phyloP scores from a whole-genome alignment of 2,113 vertebrate species.

The Anas platyrhynchos region DNA sequence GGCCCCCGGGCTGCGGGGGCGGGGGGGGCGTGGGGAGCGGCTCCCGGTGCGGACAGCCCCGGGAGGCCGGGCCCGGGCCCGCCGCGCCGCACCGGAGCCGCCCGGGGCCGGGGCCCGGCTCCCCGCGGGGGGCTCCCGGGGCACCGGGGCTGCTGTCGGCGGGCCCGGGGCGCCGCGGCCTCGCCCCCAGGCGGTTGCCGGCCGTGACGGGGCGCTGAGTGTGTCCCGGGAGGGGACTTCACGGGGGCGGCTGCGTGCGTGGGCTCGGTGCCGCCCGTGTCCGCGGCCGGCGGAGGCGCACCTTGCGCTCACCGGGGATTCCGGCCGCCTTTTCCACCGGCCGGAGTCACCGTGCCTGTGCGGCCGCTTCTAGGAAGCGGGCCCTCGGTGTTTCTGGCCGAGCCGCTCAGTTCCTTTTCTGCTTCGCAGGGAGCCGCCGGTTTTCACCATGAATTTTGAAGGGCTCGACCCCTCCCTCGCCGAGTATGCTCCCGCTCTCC shows the following conservation, averaged over 20 bases:
- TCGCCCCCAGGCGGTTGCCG: not conserved
- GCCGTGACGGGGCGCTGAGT: not conserved
- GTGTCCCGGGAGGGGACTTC: not conserved
- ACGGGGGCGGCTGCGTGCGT: not conserved
- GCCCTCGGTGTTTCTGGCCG: not conserved
- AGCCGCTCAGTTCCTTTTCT: not conserved
- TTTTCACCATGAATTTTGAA: constrained; percentile 92
- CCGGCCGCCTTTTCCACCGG: not conserved
- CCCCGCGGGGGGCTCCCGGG: not conserved
- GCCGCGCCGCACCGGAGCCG: not conserved
- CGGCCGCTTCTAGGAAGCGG: not conserved
- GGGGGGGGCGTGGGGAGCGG: not conserved
- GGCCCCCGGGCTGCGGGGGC: not conserved
- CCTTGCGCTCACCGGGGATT: not conserved
- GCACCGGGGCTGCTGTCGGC: not conserved
- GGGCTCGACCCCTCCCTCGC: constrained; percentile 88
- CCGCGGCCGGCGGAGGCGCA: not conserved
- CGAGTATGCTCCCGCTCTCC: constrained; percentile 83
- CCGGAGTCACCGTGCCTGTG: not conserved
- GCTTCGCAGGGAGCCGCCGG: not conserved
- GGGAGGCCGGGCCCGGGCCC: not conserved
- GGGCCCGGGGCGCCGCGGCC: not conserved
- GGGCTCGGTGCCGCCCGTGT: not conserved
- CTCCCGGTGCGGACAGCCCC: not conserved
- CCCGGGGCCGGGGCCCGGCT: not conserved